These are phyloP conservation scores for Clarias pachynema DNA, from an alignment of 2,797 vertebrate genomes.

Conservation along the genomic window DNA sequence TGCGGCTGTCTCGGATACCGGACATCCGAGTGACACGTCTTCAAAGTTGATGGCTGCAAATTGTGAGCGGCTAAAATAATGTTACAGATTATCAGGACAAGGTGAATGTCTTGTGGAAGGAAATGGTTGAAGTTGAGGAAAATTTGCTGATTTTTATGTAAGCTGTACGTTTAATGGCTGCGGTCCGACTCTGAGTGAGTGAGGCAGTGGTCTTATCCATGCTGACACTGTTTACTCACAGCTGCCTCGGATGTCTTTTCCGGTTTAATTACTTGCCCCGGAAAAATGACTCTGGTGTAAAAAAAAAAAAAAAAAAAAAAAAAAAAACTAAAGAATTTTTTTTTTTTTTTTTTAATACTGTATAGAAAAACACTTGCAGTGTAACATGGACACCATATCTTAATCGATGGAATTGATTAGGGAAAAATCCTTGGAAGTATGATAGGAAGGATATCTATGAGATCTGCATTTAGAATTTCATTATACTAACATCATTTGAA, in stretches of 20 bases:
- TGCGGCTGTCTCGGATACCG: not conserved
- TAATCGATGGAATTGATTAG: not conserved
- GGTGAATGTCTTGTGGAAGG: not conserved
- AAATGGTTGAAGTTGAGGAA: not conserved
- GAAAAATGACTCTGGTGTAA: not conserved
- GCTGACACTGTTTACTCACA: not conserved
- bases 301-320: not conserved
- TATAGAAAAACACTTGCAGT: too few species aligned
- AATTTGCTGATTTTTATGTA: too few species aligned
- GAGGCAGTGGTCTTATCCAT: not conserved
- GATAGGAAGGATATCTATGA: not conserved
- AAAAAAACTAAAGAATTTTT: not conserved
- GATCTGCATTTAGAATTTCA: not conserved
- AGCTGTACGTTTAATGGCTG: not conserved
- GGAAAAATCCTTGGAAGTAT: not conserved
- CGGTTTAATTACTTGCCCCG: not conserved
- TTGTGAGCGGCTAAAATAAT: not conserved
- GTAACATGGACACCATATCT: not conserved
- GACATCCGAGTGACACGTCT: not conserved
- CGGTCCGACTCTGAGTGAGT: not conserved
- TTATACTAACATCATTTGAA: not conserved
- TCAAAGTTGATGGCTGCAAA: not conserved
- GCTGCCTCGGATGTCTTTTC: not conserved
- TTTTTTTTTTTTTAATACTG: not conserved
- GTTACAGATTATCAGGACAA: not conserved